A percentile compares a stretch with the other conserved stretches of the same genome.
phyloP scores from a whole-genome alignment of 2,113 vertebrate genomes.

The Accipiter virgatus region DNA sequence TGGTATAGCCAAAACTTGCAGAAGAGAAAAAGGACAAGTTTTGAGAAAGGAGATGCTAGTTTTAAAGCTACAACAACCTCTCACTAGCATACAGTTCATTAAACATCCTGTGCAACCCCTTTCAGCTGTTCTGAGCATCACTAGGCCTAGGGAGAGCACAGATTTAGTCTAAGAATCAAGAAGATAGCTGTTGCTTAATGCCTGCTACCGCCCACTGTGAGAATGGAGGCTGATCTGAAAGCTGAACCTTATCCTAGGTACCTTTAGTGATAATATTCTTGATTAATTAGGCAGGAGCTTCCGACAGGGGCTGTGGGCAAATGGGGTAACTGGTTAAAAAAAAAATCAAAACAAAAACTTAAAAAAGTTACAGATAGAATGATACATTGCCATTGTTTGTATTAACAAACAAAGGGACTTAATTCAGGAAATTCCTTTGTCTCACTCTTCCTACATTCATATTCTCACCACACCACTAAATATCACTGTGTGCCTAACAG shows the following conservation, averaged over 20 bases:
- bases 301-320: background rate
- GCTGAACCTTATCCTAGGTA: background rate
- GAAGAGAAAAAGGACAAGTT: background rate
- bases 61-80: background rate
- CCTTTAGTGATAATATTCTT: background rate
- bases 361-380: background rate
- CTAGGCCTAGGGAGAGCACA: background rate
- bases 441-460: background rate
- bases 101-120: background rate
- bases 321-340: background rate
- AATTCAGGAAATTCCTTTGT: background rate
- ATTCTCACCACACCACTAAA: background rate
- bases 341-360: background rate
- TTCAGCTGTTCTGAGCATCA: background rate
- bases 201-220: background rate
- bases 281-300: background rate
- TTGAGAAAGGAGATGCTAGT: background rate
- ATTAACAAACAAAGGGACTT: background rate
- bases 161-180: background rate
- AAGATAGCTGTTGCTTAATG: background rate
- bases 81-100: background rate
- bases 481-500: background rate
- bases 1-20: background rate
- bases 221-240: background rate
- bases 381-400: background rate